Evolutionary conservation across 2,797 vertebrate genomes (phyloP).

Genomic region (Centropyge bicolor): DNA sequence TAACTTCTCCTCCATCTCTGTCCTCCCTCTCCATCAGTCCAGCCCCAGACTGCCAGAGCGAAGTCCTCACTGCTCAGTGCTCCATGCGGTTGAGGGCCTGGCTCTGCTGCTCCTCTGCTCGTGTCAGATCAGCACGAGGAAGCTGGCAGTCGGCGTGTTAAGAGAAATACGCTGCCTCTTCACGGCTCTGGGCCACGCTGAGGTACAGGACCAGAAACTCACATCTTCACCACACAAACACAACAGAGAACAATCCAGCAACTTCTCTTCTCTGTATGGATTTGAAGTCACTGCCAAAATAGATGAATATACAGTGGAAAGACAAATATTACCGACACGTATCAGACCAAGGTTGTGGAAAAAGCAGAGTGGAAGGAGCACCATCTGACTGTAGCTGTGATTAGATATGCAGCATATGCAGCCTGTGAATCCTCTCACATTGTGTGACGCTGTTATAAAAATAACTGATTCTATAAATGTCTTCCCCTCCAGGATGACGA

Average conservation of each 20-base stretch:
- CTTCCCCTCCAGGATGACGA: constrained; percentile 91
- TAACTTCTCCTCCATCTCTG: background rate
- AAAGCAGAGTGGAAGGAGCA: constrained; percentile 19
- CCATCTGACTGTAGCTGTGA: constrained; percentile 26
- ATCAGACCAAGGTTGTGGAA: background rate
- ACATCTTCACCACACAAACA: constrained; percentile 6
- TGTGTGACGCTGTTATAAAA: constrained; percentile 63
- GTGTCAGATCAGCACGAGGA: constrained; percentile 95
- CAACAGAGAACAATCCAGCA: background rate
- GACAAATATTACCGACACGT: background rate
- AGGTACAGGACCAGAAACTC: constrained; percentile 83
- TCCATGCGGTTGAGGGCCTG: constrained; percentile 96
- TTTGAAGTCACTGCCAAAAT: background rate
- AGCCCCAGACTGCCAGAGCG: constrained; percentile 92
- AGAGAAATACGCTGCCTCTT: constrained; percentile 96
- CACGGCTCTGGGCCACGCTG: constrained; percentile 93
- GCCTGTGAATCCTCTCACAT: constrained; percentile 41
- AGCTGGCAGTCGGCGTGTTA: constrained; percentile 94
- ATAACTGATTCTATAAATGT: constrained; percentile 66
- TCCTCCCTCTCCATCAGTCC: constrained; percentile 76
- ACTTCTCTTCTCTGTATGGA: background rate
- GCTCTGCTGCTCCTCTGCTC: constrained; percentile 96
- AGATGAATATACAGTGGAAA: background rate
- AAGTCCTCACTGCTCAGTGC: constrained; percentile 93
- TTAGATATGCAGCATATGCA: constrained; percentile 33